A percentile compares a stretch with the other conserved stretches of the same genome.
Conservation (phyloP, 2,113 vertebrate genomes). For the Clarias gariepinus region DNA sequence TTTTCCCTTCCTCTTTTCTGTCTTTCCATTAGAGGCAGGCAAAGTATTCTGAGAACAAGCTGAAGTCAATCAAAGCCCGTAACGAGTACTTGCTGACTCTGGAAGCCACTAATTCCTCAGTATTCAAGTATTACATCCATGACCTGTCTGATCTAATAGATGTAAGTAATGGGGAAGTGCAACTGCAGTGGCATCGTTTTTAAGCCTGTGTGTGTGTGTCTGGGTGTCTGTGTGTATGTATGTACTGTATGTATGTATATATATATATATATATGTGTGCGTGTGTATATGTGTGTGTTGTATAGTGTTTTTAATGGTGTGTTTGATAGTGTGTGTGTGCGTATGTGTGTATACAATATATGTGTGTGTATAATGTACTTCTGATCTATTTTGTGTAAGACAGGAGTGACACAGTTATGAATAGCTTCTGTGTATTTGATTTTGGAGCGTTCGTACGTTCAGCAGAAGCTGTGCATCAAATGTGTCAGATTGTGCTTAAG, state of each 20-base stretch:
- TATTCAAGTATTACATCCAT: constrained; percentile 99
- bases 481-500: constrained; percentile 33
- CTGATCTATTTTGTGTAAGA: not conserved
- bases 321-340: too few species aligned
- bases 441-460: not conserved
- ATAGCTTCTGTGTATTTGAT: constrained; percentile 18
- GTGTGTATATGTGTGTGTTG: too few species aligned
- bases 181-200: constrained; percentile 10
- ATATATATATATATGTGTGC: accelerated
- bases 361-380: not conserved
- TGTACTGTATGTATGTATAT: too few species aligned
- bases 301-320: too few species aligned
- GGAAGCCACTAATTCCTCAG: constrained; percentile 94
- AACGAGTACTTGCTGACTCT: constrained; percentile 98
- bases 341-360: too few species aligned
- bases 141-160: constrained; percentile 97
- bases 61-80: constrained; percentile 97
- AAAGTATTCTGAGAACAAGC: constrained; percentile 98
- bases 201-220: too few species aligned
- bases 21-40: constrained; percentile 87
- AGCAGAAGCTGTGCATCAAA: not conserved
- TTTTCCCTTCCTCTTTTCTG: not conserved
- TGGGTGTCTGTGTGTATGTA: too few species aligned
- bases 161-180: constrained; percentile 77
- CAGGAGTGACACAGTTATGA: not conserved